Evolutionary conservation across 1,140 invertebrate species (phyloP).

Genomic region (Drosophila nigromelanica): DNA sequence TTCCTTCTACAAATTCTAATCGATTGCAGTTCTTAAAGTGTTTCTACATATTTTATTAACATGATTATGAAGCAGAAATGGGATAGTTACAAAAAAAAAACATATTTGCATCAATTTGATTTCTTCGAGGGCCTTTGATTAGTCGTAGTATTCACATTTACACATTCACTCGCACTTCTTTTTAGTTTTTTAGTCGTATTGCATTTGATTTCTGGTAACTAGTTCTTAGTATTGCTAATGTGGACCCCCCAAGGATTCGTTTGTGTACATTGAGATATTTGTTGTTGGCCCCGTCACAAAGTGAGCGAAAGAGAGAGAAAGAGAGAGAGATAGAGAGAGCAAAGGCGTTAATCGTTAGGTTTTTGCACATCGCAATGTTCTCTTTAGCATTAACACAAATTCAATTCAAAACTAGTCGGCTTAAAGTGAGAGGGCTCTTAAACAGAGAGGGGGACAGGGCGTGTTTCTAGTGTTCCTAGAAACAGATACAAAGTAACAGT

Average conservation of each 20-base stretch:
- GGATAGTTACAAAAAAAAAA: too few species aligned
- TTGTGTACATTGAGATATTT: constrained; percentile 44
- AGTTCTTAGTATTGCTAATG: constrained; percentile 37
- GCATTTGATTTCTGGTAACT: constrained; percentile 39
- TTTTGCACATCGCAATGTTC: constrained; percentile 1
- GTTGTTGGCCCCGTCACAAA: constrained; percentile 18
- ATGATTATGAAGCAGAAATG: too few species aligned
- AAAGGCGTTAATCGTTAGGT: constrained; percentile 1
- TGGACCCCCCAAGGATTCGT: constrained; percentile 18
- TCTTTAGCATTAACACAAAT: constrained; percentile 8
- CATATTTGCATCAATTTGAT: not conserved
- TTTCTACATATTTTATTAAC: not conserved
- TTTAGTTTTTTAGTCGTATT: constrained; percentile 26
- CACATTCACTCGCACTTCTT: constrained; percentile 2
- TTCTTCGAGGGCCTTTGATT: too few species aligned
- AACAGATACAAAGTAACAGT: constrained; percentile 43
- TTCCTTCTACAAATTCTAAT: not conserved
- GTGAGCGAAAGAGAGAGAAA: not conserved
- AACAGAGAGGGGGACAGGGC: not conserved
- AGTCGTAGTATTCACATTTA: constrained; percentile 16
- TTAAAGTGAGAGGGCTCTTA: constrained; percentile 9
- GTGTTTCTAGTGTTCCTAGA: not conserved
- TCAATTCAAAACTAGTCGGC: constrained; percentile 34
- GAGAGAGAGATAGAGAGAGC: not conserved
- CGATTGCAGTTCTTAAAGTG: not conserved